Evolutionary conservation across 2,113 vertebrate species (phyloP), one percentile per base, ranked within the genome.

Genomic region (Zootoca vivipara): DNA sequence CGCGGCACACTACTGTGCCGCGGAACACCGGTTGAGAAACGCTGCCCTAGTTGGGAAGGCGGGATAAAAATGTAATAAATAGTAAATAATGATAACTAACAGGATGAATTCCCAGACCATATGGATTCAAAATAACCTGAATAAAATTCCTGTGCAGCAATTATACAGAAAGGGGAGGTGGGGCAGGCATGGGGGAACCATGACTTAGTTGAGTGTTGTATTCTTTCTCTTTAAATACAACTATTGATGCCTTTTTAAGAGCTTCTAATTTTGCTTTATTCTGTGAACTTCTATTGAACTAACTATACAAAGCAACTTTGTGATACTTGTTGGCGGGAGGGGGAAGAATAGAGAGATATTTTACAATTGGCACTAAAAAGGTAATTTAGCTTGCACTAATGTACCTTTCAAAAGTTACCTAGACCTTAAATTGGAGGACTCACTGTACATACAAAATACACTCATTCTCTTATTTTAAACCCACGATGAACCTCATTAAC

Each of bases 401-500:
- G 40, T 93, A 87, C 35, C 64, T 95, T 94, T 95, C 90, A 92
- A 79, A 94, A 93, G 86, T 40, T 93, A 85, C 52, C 69, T 75
- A 78, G 83, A 85, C 65, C 72, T 87, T 94, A 78, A 40, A 56
- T 88, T 80, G 93, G 78, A 93, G 56, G 46, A 82, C 86, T 85
- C 64, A 58, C 80, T 85, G 74, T 84, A 93, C 91, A 93, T 91
- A 90, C 79, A 52, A 74, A 92, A 87, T 89, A 12, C 9, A 58
- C 67, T 75, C 90, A 64, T 91, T 5, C 3, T 78, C 40, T 91
- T 93, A 75, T 87, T 94, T 86, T 93, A 88, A 92, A 77, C 89
- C 89, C 33, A 90, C 82, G 82, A 84, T 89, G 92, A 93, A 95
- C 87, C 91, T 96, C 93, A 94, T 95, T 96, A 95, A 95, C 93